Conservation (phyloP, 2,797 vertebrate species). For the Oryzias dopingdopingensis region DNA sequence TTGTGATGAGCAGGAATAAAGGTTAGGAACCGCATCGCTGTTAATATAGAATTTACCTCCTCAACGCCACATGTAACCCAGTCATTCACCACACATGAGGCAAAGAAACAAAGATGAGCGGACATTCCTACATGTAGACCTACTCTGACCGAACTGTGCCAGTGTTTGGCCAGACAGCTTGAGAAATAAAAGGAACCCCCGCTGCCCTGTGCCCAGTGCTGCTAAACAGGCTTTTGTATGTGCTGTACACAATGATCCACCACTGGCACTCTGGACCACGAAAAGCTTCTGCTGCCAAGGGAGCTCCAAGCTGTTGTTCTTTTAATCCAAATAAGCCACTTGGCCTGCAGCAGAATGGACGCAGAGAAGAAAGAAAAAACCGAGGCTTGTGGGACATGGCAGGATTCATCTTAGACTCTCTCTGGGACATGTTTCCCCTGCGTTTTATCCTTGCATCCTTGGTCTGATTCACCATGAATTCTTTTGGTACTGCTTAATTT, state of each 20-base stretch:
- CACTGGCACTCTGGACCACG: conserved; percentile 71
- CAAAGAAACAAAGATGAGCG: conserved; percentile 27
- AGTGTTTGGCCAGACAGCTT: conserved; percentile 47
- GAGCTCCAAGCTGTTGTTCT: conserved; percentile 77
- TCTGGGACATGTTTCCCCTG: conserved; percentile 65
- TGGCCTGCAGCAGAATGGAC: conserved; percentile 75
- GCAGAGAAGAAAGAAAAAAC: conserved; percentile 70
- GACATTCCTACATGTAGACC: conserved; percentile 51
- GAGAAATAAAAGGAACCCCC: conserved; percentile 56
- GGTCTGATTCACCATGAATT: conserved; percentile 88
- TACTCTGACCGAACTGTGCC: conserved; percentile 33
- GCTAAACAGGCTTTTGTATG: conserved; percentile 75
- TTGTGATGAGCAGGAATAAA: too few species aligned
- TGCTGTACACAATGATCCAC: conserved; percentile 65
- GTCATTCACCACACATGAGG: conserved; percentile 8
- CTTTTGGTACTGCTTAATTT: conserved; percentile 90
- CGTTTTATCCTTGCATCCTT: conserved; percentile 75
- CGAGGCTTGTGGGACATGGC: conserved; percentile 75
- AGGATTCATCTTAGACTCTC: conserved; percentile 71
- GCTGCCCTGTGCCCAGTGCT: conserved; percentile 65
- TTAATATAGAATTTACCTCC: too few species aligned
- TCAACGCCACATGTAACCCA: background rate
- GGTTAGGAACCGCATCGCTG: too few species aligned
- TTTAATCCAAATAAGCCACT: conserved; percentile 84
- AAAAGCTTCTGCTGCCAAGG: conserved; percentile 74